These are phyloP conservation scores for Festucalex cinctus DNA, from an alignment of 2,113 vertebrate genomes.

Conservation along the genomic window DNA sequence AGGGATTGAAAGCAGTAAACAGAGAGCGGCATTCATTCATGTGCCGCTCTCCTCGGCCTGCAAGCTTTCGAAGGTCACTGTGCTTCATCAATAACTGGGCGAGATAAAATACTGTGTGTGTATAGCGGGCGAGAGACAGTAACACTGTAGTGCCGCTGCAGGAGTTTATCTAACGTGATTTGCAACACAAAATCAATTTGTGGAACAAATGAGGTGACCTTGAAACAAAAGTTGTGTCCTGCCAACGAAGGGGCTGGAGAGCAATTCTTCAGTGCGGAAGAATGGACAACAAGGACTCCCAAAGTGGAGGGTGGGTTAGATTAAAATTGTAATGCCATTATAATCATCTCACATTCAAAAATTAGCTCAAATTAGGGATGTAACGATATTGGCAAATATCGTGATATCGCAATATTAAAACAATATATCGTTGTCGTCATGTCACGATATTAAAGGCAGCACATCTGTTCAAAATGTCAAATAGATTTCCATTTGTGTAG, in stretches of 20 bases:
- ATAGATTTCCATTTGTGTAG: too few species aligned
- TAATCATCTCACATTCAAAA: too few species aligned
- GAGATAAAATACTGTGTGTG: conserved; percentile 46
- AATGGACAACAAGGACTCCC: not conserved
- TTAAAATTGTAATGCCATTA: not conserved
- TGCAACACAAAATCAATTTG: conserved; percentile 54
- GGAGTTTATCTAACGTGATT: conserved; percentile 46
- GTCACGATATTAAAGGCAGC: too few species aligned
- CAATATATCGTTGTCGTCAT: too few species aligned
- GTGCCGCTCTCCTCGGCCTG: conserved; percentile 27
- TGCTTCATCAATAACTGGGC: conserved; percentile 48
- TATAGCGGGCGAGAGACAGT: conserved; percentile 32
- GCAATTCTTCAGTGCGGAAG: conserved; percentile 24
- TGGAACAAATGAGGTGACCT: conserved; percentile 53
- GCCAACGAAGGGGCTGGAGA: conserved; percentile 20
- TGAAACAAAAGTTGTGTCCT: conserved; percentile 47
- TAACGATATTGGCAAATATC: too few species aligned
- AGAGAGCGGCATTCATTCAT: conserved; percentile 28
- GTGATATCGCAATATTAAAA: too few species aligned
- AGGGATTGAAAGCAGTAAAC: conserved; percentile 18
- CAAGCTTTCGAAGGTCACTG: conserved; percentile 42
- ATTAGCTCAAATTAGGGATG: too few species aligned
- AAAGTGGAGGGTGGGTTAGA: not conserved
- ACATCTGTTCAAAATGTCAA: too few species aligned
- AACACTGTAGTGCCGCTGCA: conserved; percentile 9